A percentile compares a stretch with the other conserved stretches of the same genome.
phyloP scores from a whole-genome alignment of 2,797 vertebrate species.

The Phyllotis vaccarum region DNA sequence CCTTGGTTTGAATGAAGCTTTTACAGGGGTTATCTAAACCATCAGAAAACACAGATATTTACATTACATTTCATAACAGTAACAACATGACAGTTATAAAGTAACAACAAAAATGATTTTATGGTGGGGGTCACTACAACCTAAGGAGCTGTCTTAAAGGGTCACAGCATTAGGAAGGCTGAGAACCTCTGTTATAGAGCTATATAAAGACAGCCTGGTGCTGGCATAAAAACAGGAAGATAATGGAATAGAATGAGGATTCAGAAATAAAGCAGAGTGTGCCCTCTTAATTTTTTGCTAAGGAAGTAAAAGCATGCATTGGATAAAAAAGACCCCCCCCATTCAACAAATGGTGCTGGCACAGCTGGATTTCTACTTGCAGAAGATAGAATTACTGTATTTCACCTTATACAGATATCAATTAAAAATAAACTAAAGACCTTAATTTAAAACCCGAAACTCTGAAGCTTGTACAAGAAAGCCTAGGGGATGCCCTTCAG shows the following conservation, averaged over 20 bases:
- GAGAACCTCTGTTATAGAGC: not conserved
- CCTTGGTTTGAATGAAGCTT: not conserved
- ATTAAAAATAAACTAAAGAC: not conserved
- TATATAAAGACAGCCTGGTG: not conserved
- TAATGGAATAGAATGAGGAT: not conserved
- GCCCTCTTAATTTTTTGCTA: not conserved
- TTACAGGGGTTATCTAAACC: not conserved
- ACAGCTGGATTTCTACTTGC: not conserved
- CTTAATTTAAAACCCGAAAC: not conserved
- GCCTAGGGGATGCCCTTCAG: not conserved
- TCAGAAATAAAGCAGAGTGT: not conserved
- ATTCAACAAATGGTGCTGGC: not conserved
- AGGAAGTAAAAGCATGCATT: not conserved
- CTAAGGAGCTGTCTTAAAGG: not conserved
- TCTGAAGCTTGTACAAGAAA: not conserved
- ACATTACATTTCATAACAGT: not conserved
- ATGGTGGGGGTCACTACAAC: not conserved
- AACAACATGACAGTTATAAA: not conserved
- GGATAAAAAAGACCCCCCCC: not conserved
- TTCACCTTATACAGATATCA: not conserved
- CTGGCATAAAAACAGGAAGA: not conserved
- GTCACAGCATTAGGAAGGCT: not conserved
- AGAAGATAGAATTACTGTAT: not conserved
- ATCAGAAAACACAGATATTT: not conserved
- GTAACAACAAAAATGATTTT: not conserved